A percentile compares a stretch with the other conserved stretches of the same genome.
These are phyloP conservation scores for Hydrotaea diabolus DNA, from an alignment of 2,888 invertebrate genomes.

Conservation along the genomic window DNA sequence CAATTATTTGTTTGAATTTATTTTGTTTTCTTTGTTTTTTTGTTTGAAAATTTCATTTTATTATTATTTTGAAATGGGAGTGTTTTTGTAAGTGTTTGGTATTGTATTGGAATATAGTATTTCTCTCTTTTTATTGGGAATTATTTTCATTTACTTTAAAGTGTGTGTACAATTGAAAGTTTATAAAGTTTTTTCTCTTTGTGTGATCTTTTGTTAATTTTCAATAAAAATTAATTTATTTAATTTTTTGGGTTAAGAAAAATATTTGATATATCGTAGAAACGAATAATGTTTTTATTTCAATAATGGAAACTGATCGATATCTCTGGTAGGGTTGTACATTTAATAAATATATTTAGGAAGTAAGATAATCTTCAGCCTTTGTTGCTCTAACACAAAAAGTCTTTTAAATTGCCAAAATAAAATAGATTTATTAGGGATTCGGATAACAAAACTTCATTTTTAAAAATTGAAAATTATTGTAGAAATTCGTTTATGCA, in stretches of 20 bases:
- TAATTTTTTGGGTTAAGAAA: background rate
- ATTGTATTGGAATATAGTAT: background rate
- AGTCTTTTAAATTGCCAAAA: no score
- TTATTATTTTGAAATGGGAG: constrained; percentile 21
- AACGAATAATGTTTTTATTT: no score
- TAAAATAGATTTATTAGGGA: no score
- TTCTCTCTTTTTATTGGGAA: background rate
- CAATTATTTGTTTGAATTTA: constrained; percentile 58
- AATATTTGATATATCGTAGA: background rate
- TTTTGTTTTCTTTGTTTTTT: background rate
- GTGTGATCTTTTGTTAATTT: constrained; percentile 11
- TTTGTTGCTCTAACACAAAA: no score
- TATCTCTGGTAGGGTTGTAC: no score
- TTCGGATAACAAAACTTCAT: no score
- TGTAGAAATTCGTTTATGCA: no score
- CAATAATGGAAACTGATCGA: no score
- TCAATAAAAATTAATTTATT: background rate
- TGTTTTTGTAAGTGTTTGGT: constrained; percentile 11
- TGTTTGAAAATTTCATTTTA: constrained; percentile 28
- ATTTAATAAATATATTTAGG: no score
- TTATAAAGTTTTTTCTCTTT: constrained; percentile 17
- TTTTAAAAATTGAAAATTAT: no score
- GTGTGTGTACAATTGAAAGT: constrained; percentile 26
- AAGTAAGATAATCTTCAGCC: no score
- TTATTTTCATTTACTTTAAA: background rate